Base-by-base conservation (phyloP, 2,888 invertebrate genomes). In the Psylliodes chrysocephalus region DNA sequence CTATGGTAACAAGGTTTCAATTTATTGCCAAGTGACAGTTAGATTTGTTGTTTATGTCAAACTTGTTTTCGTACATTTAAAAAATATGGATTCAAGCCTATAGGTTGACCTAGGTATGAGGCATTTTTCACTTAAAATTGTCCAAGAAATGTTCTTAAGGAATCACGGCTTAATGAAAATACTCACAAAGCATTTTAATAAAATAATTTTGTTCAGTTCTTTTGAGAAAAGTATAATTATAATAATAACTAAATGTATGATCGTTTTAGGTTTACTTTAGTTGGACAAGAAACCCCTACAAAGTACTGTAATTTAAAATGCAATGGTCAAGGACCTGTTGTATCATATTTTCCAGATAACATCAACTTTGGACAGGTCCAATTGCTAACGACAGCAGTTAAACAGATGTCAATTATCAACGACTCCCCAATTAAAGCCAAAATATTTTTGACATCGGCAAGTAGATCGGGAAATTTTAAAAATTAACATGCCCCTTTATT, bases 351-450 rank as follows among this genome's bases (percentile, higher is more conserved):
- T 15, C 90, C 90, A 0, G 81, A 84, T 51, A 81, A 84, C n/a
- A 74, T 91, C 10, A 85, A 89, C 78, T 91, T 89, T 85, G 89
- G 88, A 0, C 84, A 86, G 67, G 84, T 89, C 0, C 84, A 85
- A 51, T 82, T 91, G 19, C 81, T 92, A 17, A 81, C 81, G 10
- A 83, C 81, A 62, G 81, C 82, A 28, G 81, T 84, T 1, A 85
- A 86, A 80, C 75, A 73, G 0, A 77, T 92, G 0, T 83, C 82
- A 0, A 77, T 92, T 0, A 85, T 85, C 60, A 92, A 91, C 73
- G 90, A 91, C 76, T 90, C 91, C 0, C 91, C 91, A 0, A 89
- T 92, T 38, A 77, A 84, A 47, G 90, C 91, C 0, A 78, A 53
- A 6, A 65, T 76, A 28, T 56, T 59, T 10, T 62, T 75, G 22